phyloP scores from a whole-genome alignment of 2,888 invertebrate species.

The Mesorhabditis sp. region DNA sequence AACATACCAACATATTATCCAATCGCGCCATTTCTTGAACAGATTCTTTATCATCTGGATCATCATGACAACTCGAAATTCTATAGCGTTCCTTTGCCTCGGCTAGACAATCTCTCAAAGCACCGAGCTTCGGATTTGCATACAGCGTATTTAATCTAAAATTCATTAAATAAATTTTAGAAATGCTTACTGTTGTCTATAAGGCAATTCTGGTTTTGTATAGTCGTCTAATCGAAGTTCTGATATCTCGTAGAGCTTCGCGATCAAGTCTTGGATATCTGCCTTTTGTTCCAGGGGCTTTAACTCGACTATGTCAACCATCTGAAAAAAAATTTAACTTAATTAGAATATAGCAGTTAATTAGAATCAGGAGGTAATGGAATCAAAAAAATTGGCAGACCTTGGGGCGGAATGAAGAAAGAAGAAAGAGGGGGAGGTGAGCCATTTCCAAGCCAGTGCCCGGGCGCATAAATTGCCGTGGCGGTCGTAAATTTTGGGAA shows the following conservation, averaged over 20 bases:
- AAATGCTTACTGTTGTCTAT: background rate
- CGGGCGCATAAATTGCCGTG: background rate
- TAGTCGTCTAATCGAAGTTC: background rate
- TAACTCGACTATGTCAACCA: conserved; percentile 4
- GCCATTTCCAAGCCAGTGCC: background rate
- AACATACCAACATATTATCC: conserved; percentile 26
- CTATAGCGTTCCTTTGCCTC: background rate
- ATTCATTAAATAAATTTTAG: background rate
- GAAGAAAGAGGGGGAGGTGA: background rate
- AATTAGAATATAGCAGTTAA: background rate
- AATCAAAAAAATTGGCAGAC: background rate
- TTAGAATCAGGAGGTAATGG: background rate
- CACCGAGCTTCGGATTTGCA: conserved; percentile 2
- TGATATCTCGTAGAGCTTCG: background rate
- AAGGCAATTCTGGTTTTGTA: no score
- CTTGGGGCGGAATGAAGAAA: no score
- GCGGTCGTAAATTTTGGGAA: conserved; percentile 1
- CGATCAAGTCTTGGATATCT: background rate
- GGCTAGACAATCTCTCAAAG: background rate
- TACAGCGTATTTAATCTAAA: background rate
- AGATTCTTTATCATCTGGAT: conserved; percentile 1
- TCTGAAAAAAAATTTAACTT: background rate
- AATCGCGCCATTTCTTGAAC: conserved; percentile 15
- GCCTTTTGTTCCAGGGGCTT: background rate
- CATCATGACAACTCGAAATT: background rate